Evolutionary conservation across 2,888 invertebrate species (phyloP), one percentile per base, ranked within the genome.

Genomic region (Drosophila seclusa): DNA sequence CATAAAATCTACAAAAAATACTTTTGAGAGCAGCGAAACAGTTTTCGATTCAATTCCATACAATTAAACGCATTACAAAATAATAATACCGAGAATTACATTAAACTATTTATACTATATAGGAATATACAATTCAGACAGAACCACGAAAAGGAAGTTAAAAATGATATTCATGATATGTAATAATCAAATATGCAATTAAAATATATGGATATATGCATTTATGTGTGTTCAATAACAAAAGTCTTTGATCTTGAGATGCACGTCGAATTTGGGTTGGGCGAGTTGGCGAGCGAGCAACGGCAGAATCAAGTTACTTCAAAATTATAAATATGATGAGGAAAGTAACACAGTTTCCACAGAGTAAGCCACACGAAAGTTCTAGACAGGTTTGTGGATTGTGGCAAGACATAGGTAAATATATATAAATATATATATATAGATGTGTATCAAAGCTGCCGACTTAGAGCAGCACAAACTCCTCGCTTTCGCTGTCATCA

Each of bases 401-500:
- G 58, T 50, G 58, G 63, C 54, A 32, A 48, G 61, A 48, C 71
- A 50, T 67, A 49, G 61, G 24, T 32, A 32, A 4, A 38, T 18
- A 38, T 50, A 32, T 57, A 40, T 57, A 7, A 13, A 24, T 32
- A 27, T 45, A 21, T 31, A 13, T 38, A 24, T 31, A 2, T 61
- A 48, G 36, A n/a, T 40, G n/a, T 32, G 24, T 53, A 67, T 59
- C 31, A 31, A 27, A 40, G 5, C 38, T 24, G 45, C 31, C 27
- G 36, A 13, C 34, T 76, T 94, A 96, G 76, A 96, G 93, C 91
- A 96, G 94, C 91, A 96, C 96, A 94, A 96, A 96, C 92, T 96
- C 96, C 92, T 96, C 96, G 57, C 95, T 95, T 92, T 96, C 96
- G 77, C 95, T 94, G 87, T 96, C 87, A 69, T 89, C 88, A 16